Evolutionary conservation across 2,797 vertebrate species (phyloP).

Genomic region (Semaprochilodus insignis): DNA sequence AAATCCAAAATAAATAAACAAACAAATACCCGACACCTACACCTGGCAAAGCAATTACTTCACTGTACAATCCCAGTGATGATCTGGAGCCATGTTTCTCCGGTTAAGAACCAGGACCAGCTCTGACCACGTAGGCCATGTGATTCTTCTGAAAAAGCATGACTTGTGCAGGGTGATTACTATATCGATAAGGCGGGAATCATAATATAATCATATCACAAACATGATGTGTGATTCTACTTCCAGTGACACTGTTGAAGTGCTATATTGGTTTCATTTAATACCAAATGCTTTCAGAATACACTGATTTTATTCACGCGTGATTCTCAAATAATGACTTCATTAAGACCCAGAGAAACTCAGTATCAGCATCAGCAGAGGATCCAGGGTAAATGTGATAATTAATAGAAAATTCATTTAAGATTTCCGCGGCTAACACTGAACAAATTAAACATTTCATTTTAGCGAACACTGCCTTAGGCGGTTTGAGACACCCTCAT

Average conservation of each 20-base stretch:
- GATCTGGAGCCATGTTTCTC: constrained; percentile 2
- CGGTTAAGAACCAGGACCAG: neutral
- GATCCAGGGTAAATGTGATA: neutral
- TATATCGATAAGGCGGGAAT: neutral
- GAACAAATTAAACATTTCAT: neutral
- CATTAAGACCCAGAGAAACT: neutral
- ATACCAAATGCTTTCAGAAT: too few relatives aligned
- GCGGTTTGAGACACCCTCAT: neutral
- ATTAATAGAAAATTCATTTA: neutral
- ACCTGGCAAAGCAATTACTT: neutral
- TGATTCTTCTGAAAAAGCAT: constrained; percentile 10
- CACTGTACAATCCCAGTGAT: neutral
- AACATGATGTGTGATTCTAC: neutral
- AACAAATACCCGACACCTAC: neutral
- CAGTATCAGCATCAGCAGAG: neutral
- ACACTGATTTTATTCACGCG: neutral
- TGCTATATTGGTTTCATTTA: neutral
- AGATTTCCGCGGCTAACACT: neutral
- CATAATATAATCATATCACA: neutral
- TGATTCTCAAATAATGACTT: neutral
- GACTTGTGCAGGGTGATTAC: neutral
- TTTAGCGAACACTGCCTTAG: neutral
- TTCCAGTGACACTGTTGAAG: too few relatives aligned
- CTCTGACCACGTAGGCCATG: constrained; percentile 3
- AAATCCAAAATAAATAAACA: neutral